A percentile compares a stretch with the other conserved stretches of the same genome.
These are phyloP conservation scores for Pseudomyrmex gracilis DNA, from an alignment of 1,140 invertebrate species.

Conservation along the genomic window DNA sequence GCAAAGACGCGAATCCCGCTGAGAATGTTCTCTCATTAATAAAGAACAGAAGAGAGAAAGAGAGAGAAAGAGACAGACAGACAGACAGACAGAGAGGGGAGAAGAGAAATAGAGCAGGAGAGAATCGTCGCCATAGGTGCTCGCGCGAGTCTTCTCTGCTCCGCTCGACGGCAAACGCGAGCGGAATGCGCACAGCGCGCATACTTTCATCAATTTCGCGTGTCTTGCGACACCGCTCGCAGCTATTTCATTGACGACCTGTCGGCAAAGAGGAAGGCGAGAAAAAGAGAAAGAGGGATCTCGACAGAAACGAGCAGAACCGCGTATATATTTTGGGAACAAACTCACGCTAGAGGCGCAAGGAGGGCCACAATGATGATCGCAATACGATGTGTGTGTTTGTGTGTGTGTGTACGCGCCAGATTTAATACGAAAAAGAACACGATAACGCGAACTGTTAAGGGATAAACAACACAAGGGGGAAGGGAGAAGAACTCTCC, in stretches of 20 bases:
- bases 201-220: slow-evolving; percentile 75
- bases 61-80: slow-evolving; percentile 22
- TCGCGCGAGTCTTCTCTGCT: slow-evolving; percentile 37
- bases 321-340: slow-evolving; percentile 43
- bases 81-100: not conserved
- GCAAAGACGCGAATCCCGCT: slow-evolving; percentile 51
- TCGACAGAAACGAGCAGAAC: not conserved
- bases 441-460: slow-evolving; percentile 1
- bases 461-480: not conserved
- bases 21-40: slow-evolving; percentile 75
- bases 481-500: not conserved
- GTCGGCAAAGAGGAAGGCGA: not conserved
- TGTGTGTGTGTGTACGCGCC: not conserved
- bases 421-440: slow-evolving; percentile 18
- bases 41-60: slow-evolving; percentile 55
- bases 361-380: not conserved
- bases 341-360: not conserved
- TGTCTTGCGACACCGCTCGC: slow-evolving; percentile 53
- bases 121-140: slow-evolving; percentile 23
- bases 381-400: not conserved
- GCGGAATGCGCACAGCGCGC: slow-evolving; percentile 64
- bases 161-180: slow-evolving; percentile 66
- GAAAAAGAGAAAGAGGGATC: slow-evolving; percentile 1
- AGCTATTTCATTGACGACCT: slow-evolving; percentile 69
- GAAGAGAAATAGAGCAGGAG: not conserved